Base-by-base conservation (phyloP, 2,113 vertebrate genomes). In the Calidris pygmaea region DNA sequence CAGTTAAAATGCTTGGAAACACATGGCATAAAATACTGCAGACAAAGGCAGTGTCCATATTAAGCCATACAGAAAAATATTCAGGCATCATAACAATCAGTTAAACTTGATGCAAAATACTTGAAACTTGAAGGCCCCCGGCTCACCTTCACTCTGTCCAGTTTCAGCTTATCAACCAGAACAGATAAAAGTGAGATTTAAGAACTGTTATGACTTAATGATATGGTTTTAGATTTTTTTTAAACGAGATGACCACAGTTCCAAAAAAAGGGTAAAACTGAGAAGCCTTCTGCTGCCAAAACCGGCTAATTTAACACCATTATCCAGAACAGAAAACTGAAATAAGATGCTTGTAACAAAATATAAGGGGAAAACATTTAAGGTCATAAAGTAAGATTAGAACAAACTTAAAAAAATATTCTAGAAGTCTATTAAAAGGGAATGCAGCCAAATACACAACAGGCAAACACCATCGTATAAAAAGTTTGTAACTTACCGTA, bases 401-500 rank as follows among this genome's bases (percentile, higher is more conserved):
- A 63, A 53, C 7, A 60, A 80, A 20, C 4, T 26, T 78, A 0
- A 29, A 37, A 24, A 29, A 41, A 4, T 4, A 59, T 52, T 90
- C 88, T 7, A 43, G 15, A 35, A 71, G 60, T 43, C 75, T 30
- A 34, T n/a, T 70, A 66, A 47, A 73, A 85, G 29, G 26, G 26
- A 55, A 76, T 17, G 39, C 6, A 56, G 50, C 3, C 43, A 80
- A 76, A 63, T 7, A 48, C 1, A 23, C 17, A 45, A 4, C 97
- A 98, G 98, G 78, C 48, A 93, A 95, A 19, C 66, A 10, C 14
- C 17, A 56, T 10, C 14, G 7, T 1, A 26, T 1, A 35, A 32
- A 14, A 65, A 35, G 37, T n/a, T 3, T 32, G 20, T n/a, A 37
- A 98, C 99, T 98, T 90, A 99, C 99, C 3, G 99, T 99, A 58